Evolutionary conservation across 2,797 vertebrate genomes (phyloP).

Genomic region (Danio tinwini): DNA sequence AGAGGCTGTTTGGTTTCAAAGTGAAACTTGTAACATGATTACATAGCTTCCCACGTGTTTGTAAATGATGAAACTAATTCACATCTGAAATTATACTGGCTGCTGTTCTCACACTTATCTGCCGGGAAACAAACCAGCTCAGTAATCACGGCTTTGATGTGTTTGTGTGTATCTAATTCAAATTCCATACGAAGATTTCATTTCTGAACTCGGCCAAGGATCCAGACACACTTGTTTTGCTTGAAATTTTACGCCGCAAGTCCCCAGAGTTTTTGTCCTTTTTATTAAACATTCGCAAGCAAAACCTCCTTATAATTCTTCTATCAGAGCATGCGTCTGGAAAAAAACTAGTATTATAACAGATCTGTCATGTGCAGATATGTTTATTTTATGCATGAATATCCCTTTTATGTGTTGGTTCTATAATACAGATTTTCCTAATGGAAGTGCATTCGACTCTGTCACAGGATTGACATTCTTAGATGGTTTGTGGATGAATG

Average conservation of each 20-base stretch:
- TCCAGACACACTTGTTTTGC: neutral
- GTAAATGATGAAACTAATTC: constrained; percentile 74
- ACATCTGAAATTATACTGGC: constrained; percentile 67
- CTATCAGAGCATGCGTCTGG: neutral
- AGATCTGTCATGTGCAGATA: neutral
- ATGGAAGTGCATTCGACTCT: neutral
- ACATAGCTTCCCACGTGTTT: constrained; percentile 65
- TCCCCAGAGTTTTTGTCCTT: constrained; percentile 35
- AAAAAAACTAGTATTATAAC: neutral
- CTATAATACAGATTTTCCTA: neutral
- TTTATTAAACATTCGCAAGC: constrained; percentile 34
- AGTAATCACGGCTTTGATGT: constrained; percentile 75
- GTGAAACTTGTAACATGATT: constrained; percentile 70
- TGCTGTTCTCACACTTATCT: constrained; percentile 70
- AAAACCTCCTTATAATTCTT: neutral
- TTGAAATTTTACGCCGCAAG: neutral
- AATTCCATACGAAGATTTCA: constrained; percentile 64
- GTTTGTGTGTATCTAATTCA: constrained; percentile 74
- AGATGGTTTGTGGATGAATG: neutral
- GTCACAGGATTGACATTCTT: neutral
- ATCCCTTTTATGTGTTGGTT: neutral
- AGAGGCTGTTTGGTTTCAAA: constrained; percentile 65
- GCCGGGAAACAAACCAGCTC: constrained; percentile 71
- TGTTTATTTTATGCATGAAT: neutral
- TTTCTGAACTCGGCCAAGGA: constrained; percentile 29